phyloP scores from a whole-genome alignment of 2,797 vertebrate genomes.

The Pseudomugil gertrudae region DNA sequence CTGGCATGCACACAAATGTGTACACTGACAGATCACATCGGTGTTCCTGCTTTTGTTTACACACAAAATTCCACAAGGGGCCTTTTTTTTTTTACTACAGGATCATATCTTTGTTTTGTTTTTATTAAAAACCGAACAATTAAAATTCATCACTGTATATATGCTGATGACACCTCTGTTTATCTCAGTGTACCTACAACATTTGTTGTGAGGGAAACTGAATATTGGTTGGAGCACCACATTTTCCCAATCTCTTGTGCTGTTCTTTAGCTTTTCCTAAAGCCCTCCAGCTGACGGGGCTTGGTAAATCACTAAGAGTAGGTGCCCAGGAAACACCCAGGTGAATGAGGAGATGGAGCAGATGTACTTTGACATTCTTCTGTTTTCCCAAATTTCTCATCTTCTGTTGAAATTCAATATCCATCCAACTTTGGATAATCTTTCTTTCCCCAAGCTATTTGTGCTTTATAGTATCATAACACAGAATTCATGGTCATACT shows the following conservation, averaged over 20 bases:
- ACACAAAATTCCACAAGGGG: slow-evolving; percentile 7
- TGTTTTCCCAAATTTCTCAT: background rate
- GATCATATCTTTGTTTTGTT: background rate
- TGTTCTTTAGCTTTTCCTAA: background rate
- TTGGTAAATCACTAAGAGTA: too few relatives aligned
- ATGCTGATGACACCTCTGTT: slow-evolving; percentile 48
- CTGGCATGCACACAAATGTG: slow-evolving; percentile 44
- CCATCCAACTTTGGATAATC: background rate
- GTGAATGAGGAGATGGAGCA: background rate
- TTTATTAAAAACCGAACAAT: background rate
- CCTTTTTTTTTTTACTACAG: slow-evolving; percentile 17
- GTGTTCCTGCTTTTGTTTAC: slow-evolving; percentile 13
- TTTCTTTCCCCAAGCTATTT: background rate
- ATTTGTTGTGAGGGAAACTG: background rate
- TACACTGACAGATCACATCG: slow-evolving; percentile 15
- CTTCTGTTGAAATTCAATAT: background rate
- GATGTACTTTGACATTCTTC: background rate
- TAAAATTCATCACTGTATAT: slow-evolving; percentile 18
- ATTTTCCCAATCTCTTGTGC: background rate
- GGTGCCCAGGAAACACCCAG: background rate
- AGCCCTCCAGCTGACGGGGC: background rate
- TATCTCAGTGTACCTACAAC: background rate
- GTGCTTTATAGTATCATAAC: too few relatives aligned
- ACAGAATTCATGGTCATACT: too few relatives aligned
- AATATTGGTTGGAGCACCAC: too few relatives aligned